These are phyloP conservation scores for Gorsachius magnificus DNA, from an alignment of 2,797 vertebrate genomes.

Conservation along the genomic window DNA sequence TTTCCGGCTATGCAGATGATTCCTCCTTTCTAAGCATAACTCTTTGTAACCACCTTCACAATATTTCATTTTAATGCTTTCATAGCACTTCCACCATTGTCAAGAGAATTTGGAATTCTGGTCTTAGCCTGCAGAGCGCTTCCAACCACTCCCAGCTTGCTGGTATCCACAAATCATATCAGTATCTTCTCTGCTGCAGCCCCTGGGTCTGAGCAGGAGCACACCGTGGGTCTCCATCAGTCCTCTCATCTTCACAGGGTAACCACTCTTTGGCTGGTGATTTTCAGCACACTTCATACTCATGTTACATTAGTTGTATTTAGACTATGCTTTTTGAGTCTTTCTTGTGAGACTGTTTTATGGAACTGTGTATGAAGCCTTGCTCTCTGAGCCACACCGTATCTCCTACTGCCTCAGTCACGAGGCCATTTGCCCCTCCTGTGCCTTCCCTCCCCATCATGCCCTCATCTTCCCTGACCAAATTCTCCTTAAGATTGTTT, in stretches of 20 bases:
- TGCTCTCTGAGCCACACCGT: fast-evolving
- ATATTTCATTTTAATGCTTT: neutral
- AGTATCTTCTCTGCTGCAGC: neutral
- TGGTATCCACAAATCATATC: neutral
- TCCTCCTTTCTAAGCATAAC: neutral
- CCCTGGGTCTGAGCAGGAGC: neutral
- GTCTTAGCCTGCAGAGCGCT: neutral
- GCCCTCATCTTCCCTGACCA: neutral
- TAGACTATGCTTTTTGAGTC: fast-evolving
- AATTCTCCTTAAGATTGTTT: neutral
- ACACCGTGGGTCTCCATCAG: fast-evolving
- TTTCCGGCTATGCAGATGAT: neutral
- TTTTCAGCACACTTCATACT: neutral
- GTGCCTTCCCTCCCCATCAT: neutral
- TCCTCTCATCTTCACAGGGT: neutral
- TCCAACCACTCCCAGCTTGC: neutral
- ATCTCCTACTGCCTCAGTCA: fast-evolving
- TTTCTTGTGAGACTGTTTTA: neutral
- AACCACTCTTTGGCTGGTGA: fast-evolving
- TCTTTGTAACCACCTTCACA: neutral
- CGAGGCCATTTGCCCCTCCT: fast-evolving
- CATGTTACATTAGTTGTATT: fast-evolving
- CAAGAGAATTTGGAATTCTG: neutral
- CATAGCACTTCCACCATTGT: neutral
- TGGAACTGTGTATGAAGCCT: neutral